These are phyloP conservation scores for Tragelaphus strepsiceros DNA, from an alignment of 2,113 vertebrate species.

Conservation along the genomic window DNA sequence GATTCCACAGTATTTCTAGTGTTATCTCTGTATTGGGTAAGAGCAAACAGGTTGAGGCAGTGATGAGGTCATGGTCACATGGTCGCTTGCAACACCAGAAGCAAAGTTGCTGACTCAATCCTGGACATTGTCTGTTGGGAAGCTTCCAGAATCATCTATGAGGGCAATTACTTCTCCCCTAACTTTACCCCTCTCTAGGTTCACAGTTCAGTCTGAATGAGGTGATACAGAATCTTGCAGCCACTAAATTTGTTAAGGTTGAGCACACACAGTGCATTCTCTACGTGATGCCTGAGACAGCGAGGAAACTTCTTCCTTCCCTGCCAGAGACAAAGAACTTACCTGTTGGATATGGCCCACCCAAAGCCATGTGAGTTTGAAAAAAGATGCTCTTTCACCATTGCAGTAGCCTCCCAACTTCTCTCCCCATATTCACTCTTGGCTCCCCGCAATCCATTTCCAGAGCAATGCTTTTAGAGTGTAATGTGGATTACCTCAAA, in stretches of 20 bases:
- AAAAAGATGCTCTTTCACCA: background rate
- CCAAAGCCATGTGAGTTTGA: constrained; percentile 25
- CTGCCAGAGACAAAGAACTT: background rate
- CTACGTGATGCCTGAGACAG: background rate
- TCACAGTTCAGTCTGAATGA: constrained; percentile 40
- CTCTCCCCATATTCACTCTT: too few relatives aligned
- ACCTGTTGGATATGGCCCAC: accelerated
- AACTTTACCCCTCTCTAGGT: background rate
- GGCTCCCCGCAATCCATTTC: background rate
- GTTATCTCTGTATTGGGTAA: background rate
- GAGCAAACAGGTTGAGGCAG: background rate
- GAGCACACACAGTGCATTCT: constrained; percentile 19
- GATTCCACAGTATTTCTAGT: background rate
- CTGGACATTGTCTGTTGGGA: background rate
- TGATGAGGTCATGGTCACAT: background rate
- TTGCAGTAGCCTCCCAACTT: background rate
- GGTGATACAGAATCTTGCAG: background rate
- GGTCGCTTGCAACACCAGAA: background rate
- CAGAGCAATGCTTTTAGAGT: background rate
- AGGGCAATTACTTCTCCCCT: background rate
- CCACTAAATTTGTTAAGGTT: background rate
- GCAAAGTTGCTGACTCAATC: background rate
- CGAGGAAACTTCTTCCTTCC: background rate
- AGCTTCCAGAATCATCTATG: background rate
- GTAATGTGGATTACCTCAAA: background rate